Evolutionary conservation across 2,113 vertebrate species (phyloP).

Genomic region (Psettodes erumei): DNA sequence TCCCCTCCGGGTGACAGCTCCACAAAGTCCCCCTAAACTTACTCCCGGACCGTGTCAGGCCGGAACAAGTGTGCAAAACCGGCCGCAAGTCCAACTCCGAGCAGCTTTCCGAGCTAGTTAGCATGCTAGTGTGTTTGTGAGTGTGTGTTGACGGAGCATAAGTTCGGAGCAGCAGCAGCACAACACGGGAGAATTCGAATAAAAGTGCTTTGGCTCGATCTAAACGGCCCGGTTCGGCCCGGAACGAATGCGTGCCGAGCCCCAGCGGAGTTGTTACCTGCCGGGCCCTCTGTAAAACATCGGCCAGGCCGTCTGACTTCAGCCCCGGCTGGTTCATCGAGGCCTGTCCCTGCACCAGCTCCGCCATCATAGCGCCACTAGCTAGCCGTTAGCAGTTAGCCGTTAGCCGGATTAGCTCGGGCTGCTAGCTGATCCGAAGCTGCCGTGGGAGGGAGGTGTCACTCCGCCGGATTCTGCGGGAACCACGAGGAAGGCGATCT

Average conservation of each 20-base stretch:
- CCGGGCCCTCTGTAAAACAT: slow-evolving; percentile 92
- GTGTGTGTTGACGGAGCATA: slow-evolving; percentile 54
- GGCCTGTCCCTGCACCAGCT: slow-evolving; percentile 94
- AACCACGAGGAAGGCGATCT: neutral
- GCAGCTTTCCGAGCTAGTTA: slow-evolving; percentile 66
- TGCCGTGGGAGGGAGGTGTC: slow-evolving; percentile 48
- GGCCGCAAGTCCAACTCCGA: slow-evolving; percentile 40
- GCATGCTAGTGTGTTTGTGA: slow-evolving; percentile 55
- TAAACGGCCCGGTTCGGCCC: slow-evolving; percentile 41
- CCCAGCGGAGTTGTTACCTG: slow-evolving; percentile 84
- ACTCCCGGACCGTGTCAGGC: slow-evolving; percentile 12
- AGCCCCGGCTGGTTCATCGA: slow-evolving; percentile 89
- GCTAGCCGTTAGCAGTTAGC: slow-evolving; percentile 71
- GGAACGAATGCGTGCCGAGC: slow-evolving; percentile 6
- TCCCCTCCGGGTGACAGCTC: slow-evolving; percentile 68
- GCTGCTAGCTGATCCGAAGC: slow-evolving; percentile 61
- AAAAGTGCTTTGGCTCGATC: slow-evolving; percentile 72
- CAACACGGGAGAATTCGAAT: slow-evolving; percentile 55
- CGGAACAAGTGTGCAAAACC: slow-evolving; percentile 34
- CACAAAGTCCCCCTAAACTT: slow-evolving; percentile 66
- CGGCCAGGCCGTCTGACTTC: slow-evolving; percentile 91
- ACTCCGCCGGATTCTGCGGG: slow-evolving; percentile 2
- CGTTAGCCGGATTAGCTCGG: slow-evolving; percentile 68
- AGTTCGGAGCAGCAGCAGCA: slow-evolving; percentile 61
- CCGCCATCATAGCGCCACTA: slow-evolving; percentile 88